These are phyloP conservation scores for Malurus splendens DNA, from an alignment of 2,797 vertebrate species.

Conservation along the genomic window DNA sequence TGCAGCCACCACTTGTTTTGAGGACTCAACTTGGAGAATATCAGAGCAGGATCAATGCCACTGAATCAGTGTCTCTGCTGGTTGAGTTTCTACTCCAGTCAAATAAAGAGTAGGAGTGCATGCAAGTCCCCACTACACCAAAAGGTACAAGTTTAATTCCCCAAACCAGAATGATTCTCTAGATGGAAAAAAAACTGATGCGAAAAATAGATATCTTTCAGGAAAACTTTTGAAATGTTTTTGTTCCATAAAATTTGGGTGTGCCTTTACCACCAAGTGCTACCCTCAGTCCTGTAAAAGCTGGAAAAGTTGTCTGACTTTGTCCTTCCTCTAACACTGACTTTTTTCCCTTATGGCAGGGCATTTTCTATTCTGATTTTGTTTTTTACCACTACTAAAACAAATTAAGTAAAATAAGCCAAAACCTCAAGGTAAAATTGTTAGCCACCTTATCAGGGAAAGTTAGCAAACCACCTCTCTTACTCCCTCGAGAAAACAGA, in stretches of 20 bases:
- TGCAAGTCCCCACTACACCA: background rate
- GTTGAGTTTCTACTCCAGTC: background rate
- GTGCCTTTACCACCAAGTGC: background rate
- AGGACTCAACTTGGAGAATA: background rate
- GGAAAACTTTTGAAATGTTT: background rate
- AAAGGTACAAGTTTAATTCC: background rate
- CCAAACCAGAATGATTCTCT: background rate
- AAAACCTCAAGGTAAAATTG: background rate
- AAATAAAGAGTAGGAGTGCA: background rate
- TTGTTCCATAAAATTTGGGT: background rate
- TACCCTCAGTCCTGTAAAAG: background rate
- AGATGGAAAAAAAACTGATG: background rate
- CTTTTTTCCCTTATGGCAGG: background rate
- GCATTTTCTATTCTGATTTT: background rate
- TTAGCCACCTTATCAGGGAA: background rate
- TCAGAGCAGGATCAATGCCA: background rate
- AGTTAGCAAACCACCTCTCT: background rate
- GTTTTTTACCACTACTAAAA: background rate
- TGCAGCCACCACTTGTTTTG: background rate
- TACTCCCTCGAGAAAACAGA: background rate
- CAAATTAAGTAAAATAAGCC: background rate
- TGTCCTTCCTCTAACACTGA: background rate
- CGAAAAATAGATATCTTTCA: accelerated
- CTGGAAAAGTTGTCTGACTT: background rate
- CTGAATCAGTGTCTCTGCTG: background rate